phyloP scores from a whole-genome alignment of 2,113 vertebrate genomes.

The Macquaria australasica region DNA sequence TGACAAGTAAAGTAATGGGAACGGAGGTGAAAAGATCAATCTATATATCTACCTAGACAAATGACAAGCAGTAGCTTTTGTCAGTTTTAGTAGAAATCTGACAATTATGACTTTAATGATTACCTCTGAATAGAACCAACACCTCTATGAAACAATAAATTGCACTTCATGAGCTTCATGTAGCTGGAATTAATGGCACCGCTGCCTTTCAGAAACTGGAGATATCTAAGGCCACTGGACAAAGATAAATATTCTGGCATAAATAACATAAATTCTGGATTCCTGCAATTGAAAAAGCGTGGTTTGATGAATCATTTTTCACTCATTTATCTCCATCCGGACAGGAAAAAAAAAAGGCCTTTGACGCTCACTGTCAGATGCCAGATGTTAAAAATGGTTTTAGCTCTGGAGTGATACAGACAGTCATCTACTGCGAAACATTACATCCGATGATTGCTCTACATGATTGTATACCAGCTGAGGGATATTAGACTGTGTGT shows the following conservation, averaged over 20 bases:
- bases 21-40: not conserved
- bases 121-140: conserved; percentile 23
- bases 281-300: not conserved
- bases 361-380: conserved; percentile 1
- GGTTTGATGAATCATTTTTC: not conserved
- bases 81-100: not conserved
- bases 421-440: conserved; percentile 8
- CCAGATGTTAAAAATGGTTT: conserved; percentile 42
- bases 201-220: conserved; percentile 1
- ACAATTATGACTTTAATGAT: conserved; percentile 34
- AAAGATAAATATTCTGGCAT: conserved; percentile 5
- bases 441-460: conserved; percentile 50
- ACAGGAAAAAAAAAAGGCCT: not conserved
- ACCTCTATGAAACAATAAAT: conserved; percentile 4
- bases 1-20: not conserved
- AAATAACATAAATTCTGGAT: not conserved
- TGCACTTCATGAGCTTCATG: conserved; percentile 12
- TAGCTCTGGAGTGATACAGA: not conserved
- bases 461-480: conserved; percentile 33
- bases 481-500: conserved; percentile 53
- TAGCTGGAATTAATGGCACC: not conserved
- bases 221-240: conserved; percentile 9
- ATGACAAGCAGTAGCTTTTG: conserved; percentile 1
- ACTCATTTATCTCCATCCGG: conserved; percentile 17
- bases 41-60: not conserved